These are phyloP conservation scores for Megaleporinus macrocephalus DNA, from an alignment of 2,113 vertebrate genomes.

Conservation along the genomic window DNA sequence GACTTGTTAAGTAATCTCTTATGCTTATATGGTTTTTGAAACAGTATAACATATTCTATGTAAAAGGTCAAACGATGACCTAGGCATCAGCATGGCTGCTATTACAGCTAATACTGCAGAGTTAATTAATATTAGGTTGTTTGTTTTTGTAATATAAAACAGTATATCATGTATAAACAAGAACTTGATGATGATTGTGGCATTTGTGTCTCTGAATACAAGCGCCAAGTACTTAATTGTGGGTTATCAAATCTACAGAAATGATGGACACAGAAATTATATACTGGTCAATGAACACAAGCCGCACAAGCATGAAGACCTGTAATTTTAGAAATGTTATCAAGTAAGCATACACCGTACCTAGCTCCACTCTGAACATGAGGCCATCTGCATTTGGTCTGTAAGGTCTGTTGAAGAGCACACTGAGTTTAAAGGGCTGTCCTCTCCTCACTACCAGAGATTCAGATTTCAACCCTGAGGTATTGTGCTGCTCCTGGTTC, in stretches of 20 bases:
- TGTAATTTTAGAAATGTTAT: too few relatives aligned
- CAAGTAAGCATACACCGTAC: slow-evolving; percentile 52
- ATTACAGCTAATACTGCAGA: too few relatives aligned
- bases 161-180: too few relatives aligned
- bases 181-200: too few relatives aligned
- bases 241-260: background rate
- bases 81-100: too few relatives aligned
- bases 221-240: background rate
- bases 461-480: slow-evolving; percentile 62
- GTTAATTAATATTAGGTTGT: too few relatives aligned
- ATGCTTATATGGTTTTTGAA: too few relatives aligned
- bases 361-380: slow-evolving; percentile 63
- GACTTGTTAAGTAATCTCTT: too few relatives aligned
- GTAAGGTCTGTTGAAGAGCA: slow-evolving; percentile 61
- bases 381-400: slow-evolving; percentile 62
- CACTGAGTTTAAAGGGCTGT: slow-evolving; percentile 61
- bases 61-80: too few relatives aligned
- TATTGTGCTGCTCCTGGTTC: slow-evolving; percentile 68
- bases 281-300: background rate
- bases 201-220: background rate
- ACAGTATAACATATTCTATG: too few relatives aligned
- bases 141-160: too few relatives aligned
- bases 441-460: slow-evolving; percentile 76
- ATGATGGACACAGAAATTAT: background rate
- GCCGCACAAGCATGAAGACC: too few relatives aligned